Evolutionary conservation across 2,113 vertebrate genomes (phyloP).

Genomic region (Gymnocephalus cernua): DNA sequence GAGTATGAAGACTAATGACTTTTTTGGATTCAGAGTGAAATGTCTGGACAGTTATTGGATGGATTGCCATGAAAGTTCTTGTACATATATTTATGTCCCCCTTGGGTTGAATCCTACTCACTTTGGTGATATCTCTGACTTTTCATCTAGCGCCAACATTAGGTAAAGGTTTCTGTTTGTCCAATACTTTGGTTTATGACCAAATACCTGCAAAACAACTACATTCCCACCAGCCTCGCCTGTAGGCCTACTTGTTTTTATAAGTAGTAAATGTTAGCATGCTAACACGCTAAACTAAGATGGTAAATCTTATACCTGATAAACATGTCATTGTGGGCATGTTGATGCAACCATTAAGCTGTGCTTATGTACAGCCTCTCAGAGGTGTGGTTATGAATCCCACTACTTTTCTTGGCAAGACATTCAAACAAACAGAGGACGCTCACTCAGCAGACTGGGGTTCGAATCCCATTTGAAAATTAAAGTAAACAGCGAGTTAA

Average conservation of each 20-base stretch:
- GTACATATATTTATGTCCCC: background rate
- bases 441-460: no score
- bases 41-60: background rate
- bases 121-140: background rate
- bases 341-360: background rate
- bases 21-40: background rate
- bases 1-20: background rate
- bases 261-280: background rate
- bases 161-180: background rate
- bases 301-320: background rate
- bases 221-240: background rate
- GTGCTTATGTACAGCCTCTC: background rate
- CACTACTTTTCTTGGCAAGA: no score
- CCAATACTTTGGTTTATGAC: background rate
- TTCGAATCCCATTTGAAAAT: no score
- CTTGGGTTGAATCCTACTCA: background rate
- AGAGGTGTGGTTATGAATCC: background rate
- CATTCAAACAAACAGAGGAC: no score
- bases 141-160: background rate
- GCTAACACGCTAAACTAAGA: background rate
- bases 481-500: no score
- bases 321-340: background rate
- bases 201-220: background rate
- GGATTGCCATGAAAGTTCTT: background rate
- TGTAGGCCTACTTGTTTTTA: background rate